Base-by-base conservation (phyloP, 2,113 vertebrate species). In the Dissostichus mawsoni region DNA sequence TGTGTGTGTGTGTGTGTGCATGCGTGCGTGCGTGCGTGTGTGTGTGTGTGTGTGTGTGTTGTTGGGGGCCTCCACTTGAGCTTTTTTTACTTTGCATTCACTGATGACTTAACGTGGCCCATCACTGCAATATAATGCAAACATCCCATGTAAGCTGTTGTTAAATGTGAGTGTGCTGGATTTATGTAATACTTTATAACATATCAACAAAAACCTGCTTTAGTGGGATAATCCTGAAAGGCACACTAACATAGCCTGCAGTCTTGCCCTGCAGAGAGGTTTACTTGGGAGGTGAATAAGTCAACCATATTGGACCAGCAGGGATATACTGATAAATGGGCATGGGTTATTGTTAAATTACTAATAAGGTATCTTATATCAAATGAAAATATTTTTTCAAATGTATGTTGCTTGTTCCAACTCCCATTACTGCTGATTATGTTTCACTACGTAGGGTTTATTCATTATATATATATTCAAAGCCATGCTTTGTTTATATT, bases 121-220 rank as follows among this genome's bases (percentile, higher is more conserved):
- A 13, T 59, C 51, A 45, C 18, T 13, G 16, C 33, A 59, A 33
- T 55, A 25, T 51, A 59, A 66, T 44, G 45, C 36, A 33, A 69
- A 48, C 36, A 56, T 23, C 0, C 55, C 48, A 59, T 52, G 41
- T 64, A 17, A 16, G 4, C 41, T 69, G 56, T 18, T 56, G 52
- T 55, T 17, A 56, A 55, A 47, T 59, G 41, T 48, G 5, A 44
- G 6, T 53, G 23, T 45, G 12, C 17, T 13, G 20, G 45, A 47
- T 48, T 52, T n/a, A 47, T 64, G 51, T 18, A 59, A 45, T 29
- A 33, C 18, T 33, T 66, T 1, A 56, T 44, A 52, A 18, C 14
- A 11, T 55, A 20, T 69, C 58, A 72, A 76, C 52, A 76, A 48
- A 50, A 76, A 55, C 8, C 44, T 12, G 16, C n/a, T 69, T 69